Conservation (phyloP, 2,113 vertebrate genomes). For the Chamaetylas fuelleborni region DNA sequence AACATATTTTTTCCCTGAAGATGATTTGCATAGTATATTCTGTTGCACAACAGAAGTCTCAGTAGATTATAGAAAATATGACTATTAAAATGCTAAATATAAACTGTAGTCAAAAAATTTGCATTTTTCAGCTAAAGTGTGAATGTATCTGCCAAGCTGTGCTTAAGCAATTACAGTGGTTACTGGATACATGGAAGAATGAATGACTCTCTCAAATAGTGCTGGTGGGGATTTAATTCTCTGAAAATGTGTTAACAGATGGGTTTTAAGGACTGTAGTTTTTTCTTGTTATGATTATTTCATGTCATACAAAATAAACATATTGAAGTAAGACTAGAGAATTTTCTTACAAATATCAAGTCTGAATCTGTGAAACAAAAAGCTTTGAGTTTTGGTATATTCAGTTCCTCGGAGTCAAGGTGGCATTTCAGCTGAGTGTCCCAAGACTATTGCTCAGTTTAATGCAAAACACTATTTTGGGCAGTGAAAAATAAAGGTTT, state of each 20-base stretch:
- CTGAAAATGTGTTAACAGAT: neutral
- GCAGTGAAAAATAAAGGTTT: neutral
- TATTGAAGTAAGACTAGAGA: neutral
- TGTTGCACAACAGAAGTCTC: neutral
- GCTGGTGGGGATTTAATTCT: neutral
- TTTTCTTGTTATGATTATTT: neutral
- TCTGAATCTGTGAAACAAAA: neutral
- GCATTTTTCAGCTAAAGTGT: neutral
- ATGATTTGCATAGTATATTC: neutral
- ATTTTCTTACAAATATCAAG: neutral
- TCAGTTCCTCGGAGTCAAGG: neutral
- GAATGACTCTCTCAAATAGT: neutral
- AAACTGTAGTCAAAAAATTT: neutral
- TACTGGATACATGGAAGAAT: neutral
- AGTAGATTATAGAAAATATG: neutral
- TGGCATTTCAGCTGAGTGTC: neutral
- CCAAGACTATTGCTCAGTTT: neutral
- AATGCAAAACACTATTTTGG: neutral
- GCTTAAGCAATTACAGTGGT: neutral
- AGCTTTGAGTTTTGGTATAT: neutral
- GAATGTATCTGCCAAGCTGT: neutral
- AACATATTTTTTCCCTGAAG: neutral
- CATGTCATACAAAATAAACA: neutral
- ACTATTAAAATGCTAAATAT: neutral
- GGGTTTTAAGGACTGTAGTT: neutral